Evolutionary conservation across 2,888 invertebrate species (phyloP).

Genomic region (Volucella bombylans): DNA sequence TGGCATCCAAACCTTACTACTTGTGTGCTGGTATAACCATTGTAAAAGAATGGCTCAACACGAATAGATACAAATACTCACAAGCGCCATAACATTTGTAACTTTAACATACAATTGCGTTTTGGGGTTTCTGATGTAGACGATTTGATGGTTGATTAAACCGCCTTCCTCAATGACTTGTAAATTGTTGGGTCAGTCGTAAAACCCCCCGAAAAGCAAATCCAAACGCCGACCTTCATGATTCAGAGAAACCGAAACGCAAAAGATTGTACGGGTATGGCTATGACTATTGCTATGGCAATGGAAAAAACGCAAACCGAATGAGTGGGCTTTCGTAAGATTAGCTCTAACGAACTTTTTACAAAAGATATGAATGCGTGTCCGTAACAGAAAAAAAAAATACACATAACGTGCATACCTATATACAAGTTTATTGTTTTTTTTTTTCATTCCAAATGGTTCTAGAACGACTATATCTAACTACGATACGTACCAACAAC

Average conservation of each 20-base stretch:
- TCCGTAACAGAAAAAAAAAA: background rate
- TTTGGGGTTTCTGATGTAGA: background rate
- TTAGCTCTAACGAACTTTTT: background rate
- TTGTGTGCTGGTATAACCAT: no score
- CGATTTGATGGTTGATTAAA: conserved; percentile 10
- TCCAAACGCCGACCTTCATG: conserved; percentile 3
- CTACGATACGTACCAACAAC: conserved; percentile 7
- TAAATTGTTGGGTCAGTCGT: conserved; percentile 27
- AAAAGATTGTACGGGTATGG: background rate
- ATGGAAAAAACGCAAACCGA: conserved; percentile 23
- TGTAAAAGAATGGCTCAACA: no score
- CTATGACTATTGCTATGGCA: no score
- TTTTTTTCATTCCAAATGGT: conserved; percentile 20
- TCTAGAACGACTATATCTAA: conserved; percentile 16
- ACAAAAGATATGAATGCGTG: conserved; percentile 2
- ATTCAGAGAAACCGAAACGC: conserved; percentile 27
- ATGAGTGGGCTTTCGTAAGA: conserved; percentile 3
- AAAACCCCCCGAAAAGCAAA: conserved; percentile 1
- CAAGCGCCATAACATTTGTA: no score
- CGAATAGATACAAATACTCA: no score
- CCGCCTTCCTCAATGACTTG: background rate
- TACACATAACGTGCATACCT: no score
- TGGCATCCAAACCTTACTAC: no score
- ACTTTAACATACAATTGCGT: no score
- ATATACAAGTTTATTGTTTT: background rate